These are phyloP conservation scores for Nannobrachium achirus DNA, from an alignment of 2,113 vertebrate species.

Conservation along the genomic window DNA sequence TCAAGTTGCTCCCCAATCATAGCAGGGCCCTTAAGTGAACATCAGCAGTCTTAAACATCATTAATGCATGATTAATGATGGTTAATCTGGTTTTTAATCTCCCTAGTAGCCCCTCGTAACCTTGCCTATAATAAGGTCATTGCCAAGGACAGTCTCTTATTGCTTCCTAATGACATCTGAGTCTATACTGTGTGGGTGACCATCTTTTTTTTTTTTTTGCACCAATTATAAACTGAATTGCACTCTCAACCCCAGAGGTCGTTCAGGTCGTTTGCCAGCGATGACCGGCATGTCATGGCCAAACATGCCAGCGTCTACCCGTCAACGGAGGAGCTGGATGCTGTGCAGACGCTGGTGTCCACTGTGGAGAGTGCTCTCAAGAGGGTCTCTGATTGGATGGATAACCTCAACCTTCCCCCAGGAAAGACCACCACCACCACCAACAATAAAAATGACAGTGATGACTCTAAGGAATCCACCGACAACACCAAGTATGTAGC, in stretches of 20 bases:
- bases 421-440: conserved; percentile 66
- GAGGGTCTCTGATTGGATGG: conserved; percentile 91
- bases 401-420: conserved; percentile 82
- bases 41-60: no score
- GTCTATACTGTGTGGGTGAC: no score
- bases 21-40: background rate
- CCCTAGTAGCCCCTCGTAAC: no score
- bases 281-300: conserved; percentile 94
- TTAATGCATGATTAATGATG: background rate
- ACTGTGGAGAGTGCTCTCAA: conserved; percentile 92
- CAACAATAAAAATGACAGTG: conserved; percentile 69
- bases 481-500: conserved; percentile 45
- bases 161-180: no score
- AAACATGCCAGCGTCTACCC: conserved; percentile 92
- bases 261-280: conserved; percentile 65
- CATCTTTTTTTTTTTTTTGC: no score
- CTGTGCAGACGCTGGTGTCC: conserved; percentile 92
- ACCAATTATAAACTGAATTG: no score
- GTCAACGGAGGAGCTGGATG: conserved; percentile 90
- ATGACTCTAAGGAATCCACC: conserved; percentile 77
- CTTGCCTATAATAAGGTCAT: no score
- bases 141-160: no score
- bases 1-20: conserved; percentile 1
- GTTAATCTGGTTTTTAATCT: background rate
- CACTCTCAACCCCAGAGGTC: conserved; percentile 47